Conservation (phyloP, 2,797 vertebrate genomes). For the Eospalax fontanierii region DNA sequence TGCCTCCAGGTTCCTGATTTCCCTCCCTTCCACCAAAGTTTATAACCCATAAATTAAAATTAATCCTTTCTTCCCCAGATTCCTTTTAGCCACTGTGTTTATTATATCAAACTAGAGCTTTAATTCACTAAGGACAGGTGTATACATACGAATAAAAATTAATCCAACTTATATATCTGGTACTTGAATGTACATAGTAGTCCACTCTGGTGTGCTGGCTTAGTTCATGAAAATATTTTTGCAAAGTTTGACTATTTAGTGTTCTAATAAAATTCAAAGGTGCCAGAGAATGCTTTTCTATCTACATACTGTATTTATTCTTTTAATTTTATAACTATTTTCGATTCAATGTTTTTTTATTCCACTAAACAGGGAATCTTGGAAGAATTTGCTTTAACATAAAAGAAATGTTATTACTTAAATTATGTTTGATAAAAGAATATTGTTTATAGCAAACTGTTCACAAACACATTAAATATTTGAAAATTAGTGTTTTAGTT, state of each 20-base stretch:
- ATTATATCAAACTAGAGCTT: too few relatives aligned
- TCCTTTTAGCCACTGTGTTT: too few relatives aligned
- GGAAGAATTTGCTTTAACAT: slow-evolving; percentile 15
- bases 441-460: not conserved
- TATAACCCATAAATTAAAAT: too few relatives aligned
- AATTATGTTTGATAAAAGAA: slow-evolving; percentile 10
- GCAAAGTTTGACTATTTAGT: not conserved
- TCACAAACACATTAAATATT: not conserved
- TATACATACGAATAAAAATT: not conserved
- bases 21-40: too few relatives aligned
- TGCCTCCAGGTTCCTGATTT: too few relatives aligned
- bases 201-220: not conserved
- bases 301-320: slow-evolving; percentile 9
- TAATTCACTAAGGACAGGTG: not conserved
- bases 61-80: too few relatives aligned
- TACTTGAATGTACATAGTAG: not conserved
- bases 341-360: not conserved
- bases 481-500: not conserved
- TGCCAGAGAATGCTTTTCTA: not conserved
- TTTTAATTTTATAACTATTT: slow-evolving; percentile 27
- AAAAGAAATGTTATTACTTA: not conserved
- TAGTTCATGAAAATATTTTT: slow-evolving; percentile 38
- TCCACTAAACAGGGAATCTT: not conserved
- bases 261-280: not conserved
- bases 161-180: slow-evolving; percentile 23